Percentiles rank a stretch among this genome's conserved stretches.
phyloP scores from a whole-genome alignment of 30 jellyfish, hydroid and myxozoan species.

The Haliclystus octoradiatus region DNA sequence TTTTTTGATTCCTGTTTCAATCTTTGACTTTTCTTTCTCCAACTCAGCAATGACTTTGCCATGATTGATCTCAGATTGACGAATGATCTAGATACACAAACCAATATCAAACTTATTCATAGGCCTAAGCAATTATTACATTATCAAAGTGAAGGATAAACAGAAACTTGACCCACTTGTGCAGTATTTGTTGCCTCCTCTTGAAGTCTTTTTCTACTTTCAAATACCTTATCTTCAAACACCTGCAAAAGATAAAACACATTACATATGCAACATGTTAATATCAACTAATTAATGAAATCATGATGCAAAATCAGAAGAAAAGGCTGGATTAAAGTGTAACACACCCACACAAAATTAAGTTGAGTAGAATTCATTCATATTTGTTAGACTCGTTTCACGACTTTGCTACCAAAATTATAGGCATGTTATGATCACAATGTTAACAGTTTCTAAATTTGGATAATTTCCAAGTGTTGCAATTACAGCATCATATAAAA shows the following conservation, averaged over 20 bases:
- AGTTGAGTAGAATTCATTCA: no score
- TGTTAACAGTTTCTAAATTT: no score
- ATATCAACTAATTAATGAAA: background rate
- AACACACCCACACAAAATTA: background rate
- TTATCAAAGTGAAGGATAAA: background rate
- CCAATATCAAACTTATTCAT: background rate
- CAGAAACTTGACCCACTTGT: constrained; percentile 35
- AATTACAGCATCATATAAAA: constrained; percentile 51
- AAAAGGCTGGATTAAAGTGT: background rate
- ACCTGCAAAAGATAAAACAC: constrained; percentile 17
- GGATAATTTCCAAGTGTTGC: no score
- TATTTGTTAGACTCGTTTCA: no score
- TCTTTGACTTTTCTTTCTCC: constrained; percentile 54
- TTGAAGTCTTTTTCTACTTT: constrained; percentile 49
- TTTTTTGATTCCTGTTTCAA: constrained; percentile 52
- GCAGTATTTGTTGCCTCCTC: constrained; percentile 69
- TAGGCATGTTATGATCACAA: no score
- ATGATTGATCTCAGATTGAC: constrained; percentile 42
- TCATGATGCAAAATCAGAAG: background rate
- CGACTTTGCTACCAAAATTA: no score
- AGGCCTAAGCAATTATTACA: background rate
- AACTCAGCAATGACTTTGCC: constrained; percentile 44
- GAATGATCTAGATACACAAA: constrained; percentile 9
- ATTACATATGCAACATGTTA: background rate
- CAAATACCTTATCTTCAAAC: constrained; percentile 54